These are phyloP conservation scores for Caenorhabditis sp. DNA, from an alignment of 2,888 invertebrate genomes.

Conservation along the genomic window DNA sequence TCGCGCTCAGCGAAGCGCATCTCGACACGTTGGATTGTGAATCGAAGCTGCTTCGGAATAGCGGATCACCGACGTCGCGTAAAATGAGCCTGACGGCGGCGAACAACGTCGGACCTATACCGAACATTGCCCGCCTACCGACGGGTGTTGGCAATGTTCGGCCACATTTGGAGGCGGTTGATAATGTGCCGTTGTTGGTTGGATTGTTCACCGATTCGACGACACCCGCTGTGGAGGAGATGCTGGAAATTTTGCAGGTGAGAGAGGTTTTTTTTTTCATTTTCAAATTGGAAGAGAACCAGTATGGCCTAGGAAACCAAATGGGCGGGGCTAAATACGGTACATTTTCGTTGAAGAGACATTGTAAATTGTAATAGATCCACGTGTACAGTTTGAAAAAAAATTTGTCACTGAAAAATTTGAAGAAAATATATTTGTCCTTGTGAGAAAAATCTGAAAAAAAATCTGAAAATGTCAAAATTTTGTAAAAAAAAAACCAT, in stretches of 20 bases:
- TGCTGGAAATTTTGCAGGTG: slow-evolving; percentile 86
- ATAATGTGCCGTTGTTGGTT: slow-evolving; percentile 95
- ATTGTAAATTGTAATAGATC: neutral
- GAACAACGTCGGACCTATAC: slow-evolving; percentile 44
- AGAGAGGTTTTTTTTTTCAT: neutral
- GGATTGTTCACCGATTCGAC: slow-evolving; percentile 97
- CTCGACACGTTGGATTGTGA: slow-evolving; percentile 27
- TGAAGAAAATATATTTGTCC: too few species aligned
- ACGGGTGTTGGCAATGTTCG: slow-evolving; percentile 94
- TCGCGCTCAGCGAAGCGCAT: slow-evolving; percentile 32
- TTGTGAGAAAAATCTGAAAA: too few species aligned
- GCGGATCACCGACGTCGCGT: slow-evolving; percentile 41
- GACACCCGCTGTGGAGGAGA: slow-evolving; percentile 86
- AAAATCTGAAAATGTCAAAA: too few species aligned
- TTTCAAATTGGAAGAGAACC: too few species aligned
- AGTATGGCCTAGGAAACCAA: too few species aligned
- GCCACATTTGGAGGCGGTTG: slow-evolving; percentile 76
- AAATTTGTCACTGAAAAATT: too few species aligned
- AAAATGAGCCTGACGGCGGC: slow-evolving; percentile 28
- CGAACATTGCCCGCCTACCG: slow-evolving; percentile 76
- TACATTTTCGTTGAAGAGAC: too few species aligned
- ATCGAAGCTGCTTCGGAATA: slow-evolving; percentile 15
- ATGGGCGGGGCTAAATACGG: too few species aligned
- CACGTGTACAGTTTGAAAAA: too few species aligned
- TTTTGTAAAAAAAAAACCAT: too few species aligned